Evolutionary conservation across 2,888 invertebrate genomes (phyloP), one percentile per base, ranked within the genome.

Genomic region (Beris chalybata): DNA sequence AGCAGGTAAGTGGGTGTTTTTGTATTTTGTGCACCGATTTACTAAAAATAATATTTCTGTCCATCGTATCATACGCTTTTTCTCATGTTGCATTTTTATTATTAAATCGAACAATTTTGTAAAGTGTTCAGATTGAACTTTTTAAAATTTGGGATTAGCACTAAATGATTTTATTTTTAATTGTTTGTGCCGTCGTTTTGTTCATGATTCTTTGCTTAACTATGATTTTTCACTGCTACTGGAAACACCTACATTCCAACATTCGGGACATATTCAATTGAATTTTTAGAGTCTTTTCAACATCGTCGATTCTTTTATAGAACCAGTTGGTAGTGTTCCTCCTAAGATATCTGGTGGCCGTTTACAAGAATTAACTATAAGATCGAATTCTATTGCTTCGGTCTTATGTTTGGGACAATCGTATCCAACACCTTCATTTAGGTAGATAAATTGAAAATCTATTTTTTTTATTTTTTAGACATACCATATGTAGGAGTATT

Each of bases 391-490:
- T 63, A 63, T 72, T 32, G 74, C 82, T 32, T 78, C 81, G 1
- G 74, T 85, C n/a, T 74, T 84, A 32, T 86, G 86, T 72, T 81
- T 84, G 70, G 84, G 83, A 5, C 86, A 86, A 77, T 82, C 84
- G 1, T 85, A 81, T 76, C 86, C 86, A 12, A 79, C 81, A 22
- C 85, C 85, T 12, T 75, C 77, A 58, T 85, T 84, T 81, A 85
- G 85, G 85, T 84, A 30, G 53, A 53, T 9, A n/a, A 48, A 12
- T 48, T 48, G 22, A 22, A 22, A 22, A 2, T 3, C 22, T 22
- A 22, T 22, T 2, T 22, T n/a, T 44, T 44, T 12, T n/a, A 44
- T n/a, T 44, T 44, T 44, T 44, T 44, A 44, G 9, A 4, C 44
- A 44, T 31, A 32, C 3, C 44, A 44, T 31, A 32, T 22, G 22